These are phyloP conservation scores for Orthonychiurus folsomi DNA, from an alignment of 2,888 invertebrate genomes.

Conservation along the genomic window DNA sequence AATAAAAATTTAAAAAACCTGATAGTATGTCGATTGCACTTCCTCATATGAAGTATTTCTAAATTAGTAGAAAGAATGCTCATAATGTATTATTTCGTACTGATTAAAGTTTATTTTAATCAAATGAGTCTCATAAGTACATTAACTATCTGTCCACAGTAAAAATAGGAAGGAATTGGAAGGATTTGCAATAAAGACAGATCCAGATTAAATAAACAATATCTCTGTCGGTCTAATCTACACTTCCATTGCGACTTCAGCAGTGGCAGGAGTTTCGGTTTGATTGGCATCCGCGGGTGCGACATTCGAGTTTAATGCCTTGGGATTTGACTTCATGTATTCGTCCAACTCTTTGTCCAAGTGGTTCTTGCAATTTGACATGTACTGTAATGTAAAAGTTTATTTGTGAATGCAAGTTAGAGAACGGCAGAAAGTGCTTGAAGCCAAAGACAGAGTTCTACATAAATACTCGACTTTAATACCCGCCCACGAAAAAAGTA, in stretches of 20 bases:
- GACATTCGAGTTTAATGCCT: slow-evolving; percentile 17
- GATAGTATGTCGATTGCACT: too few relatives aligned
- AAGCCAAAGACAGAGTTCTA: too few relatives aligned
- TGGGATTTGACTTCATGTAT: too few relatives aligned
- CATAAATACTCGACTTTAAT: too few relatives aligned
- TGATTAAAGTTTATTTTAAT: too few relatives aligned
- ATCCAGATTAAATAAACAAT: slow-evolving; percentile 1
- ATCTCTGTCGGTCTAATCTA: background rate
- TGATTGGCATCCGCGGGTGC: slow-evolving; percentile 13
- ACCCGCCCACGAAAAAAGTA: too few relatives aligned
- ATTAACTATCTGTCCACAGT: background rate
- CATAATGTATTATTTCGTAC: too few relatives aligned
- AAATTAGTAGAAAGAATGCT: too few relatives aligned
- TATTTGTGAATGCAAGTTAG: background rate
- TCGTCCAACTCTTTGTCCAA: slow-evolving; percentile 34
- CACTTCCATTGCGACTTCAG: slow-evolving; percentile 7
- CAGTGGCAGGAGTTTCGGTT: slow-evolving; percentile 10
- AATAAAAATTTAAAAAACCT: too few relatives aligned
- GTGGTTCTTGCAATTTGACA: slow-evolving; percentile 27
- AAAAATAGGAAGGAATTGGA: too few relatives aligned
- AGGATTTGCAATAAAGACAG: too few relatives aligned
- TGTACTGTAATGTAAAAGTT: slow-evolving; percentile 31
- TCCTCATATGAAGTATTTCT: too few relatives aligned
- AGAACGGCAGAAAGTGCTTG: background rate
- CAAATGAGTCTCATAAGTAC: background rate